Percentiles rank a stretch among this genome's conserved stretches.
phyloP scores from a whole-genome alignment of 2,113 vertebrate genomes.

The Cercocebus atys region DNA sequence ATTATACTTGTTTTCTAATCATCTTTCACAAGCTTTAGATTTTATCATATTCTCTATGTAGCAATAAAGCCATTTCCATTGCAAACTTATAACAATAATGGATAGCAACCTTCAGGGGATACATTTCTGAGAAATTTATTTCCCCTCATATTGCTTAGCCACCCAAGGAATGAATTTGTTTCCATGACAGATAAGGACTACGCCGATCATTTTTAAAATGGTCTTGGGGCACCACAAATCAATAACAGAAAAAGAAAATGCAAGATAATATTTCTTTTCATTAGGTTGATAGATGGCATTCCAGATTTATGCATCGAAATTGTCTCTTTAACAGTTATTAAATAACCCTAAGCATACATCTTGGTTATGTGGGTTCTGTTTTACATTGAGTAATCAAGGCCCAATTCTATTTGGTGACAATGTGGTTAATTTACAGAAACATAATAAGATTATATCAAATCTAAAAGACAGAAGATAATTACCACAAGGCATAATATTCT shows the following conservation, averaged over 20 bases:
- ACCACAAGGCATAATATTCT: background rate
- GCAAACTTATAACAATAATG: conserved; percentile 83
- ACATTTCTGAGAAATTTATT: conserved; percentile 85
- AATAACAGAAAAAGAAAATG: conserved; percentile 68
- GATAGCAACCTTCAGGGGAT: conserved; percentile 83
- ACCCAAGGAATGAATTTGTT: conserved; percentile 82
- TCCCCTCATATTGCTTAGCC: conserved; percentile 81
- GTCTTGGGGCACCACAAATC: conserved; percentile 74
- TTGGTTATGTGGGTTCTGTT: background rate
- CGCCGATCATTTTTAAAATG: conserved; percentile 81
- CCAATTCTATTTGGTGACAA: conserved; percentile 8
- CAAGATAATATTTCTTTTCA: conserved; percentile 60
- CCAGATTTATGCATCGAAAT: conserved; percentile 45
- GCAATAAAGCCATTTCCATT: conserved; percentile 81
- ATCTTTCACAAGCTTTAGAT: conserved; percentile 82
- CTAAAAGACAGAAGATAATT: conserved; percentile 14
- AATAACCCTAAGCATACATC: conserved; percentile 56
- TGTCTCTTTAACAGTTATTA: conserved; percentile 75
- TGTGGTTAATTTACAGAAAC: background rate
- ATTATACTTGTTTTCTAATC: conserved; percentile 79
- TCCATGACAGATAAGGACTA: conserved; percentile 81
- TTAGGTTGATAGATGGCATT: conserved; percentile 65
- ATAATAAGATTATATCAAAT: background rate
- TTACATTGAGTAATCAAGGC: conserved; percentile 24
- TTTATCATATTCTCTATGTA: conserved; percentile 77